Percentiles rank a stretch among this genome's conserved stretches.
phyloP scores from a whole-genome alignment of 2,888 invertebrate genomes.

The Apotomis capreana region DNA sequence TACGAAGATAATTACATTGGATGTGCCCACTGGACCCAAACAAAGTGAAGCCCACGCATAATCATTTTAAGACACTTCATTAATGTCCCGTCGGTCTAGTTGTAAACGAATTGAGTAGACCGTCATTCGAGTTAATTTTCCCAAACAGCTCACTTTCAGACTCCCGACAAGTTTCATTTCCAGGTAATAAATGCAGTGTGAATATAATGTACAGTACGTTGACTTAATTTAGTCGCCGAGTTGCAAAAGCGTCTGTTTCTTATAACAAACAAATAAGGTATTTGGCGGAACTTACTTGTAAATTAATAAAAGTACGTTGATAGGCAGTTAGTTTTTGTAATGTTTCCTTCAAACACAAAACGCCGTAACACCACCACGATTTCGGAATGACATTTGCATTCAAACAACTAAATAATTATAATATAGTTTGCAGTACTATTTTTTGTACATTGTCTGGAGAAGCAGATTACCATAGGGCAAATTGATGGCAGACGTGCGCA shows the following conservation, averaged over 20 bases:
- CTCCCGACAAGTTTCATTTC: conserved; percentile 17
- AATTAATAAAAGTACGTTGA: too few relatives aligned
- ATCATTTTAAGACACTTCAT: conserved; percentile 15
- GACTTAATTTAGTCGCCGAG: not conserved
- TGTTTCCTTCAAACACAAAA: too few relatives aligned
- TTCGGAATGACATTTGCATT: too few relatives aligned
- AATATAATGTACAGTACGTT: not conserved
- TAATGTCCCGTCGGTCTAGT: conserved; percentile 11
- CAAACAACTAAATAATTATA: too few relatives aligned
- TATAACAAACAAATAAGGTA: too few relatives aligned
- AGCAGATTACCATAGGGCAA: too few relatives aligned
- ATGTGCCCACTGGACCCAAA: not conserved
- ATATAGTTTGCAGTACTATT: too few relatives aligned
- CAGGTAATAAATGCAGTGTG: conserved; percentile 18
- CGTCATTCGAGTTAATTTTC: conserved; percentile 5
- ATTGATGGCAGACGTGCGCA: too few relatives aligned
- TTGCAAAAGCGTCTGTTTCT: too few relatives aligned
- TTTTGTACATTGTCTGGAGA: too few relatives aligned
- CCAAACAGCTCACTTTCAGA: conserved; percentile 11
- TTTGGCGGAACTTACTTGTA: not conserved
- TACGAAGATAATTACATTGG: not conserved
- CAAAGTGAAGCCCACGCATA: conserved; percentile 2
- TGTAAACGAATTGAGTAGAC: not conserved
- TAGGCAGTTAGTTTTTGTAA: too few relatives aligned
- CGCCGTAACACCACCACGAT: too few relatives aligned